Evolutionary conservation across 1,140 invertebrate genomes (phyloP), one percentile per base, ranked within the genome.

Genomic region (Asobara japonica): DNA sequence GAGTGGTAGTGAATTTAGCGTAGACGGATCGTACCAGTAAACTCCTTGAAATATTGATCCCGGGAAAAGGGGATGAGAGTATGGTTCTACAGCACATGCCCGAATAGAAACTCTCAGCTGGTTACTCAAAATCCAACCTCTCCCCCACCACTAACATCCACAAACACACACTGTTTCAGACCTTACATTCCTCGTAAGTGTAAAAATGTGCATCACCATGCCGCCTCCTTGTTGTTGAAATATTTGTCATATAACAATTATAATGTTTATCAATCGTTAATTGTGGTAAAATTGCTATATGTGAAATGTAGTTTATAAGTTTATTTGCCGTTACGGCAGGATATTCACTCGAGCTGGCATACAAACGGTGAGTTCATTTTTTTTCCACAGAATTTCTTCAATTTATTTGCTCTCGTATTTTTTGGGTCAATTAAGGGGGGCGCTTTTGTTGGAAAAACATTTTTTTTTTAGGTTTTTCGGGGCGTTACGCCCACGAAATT

Each of bases 301-400:
- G 48, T 76, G 78, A 83, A 76, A 84, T 84, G 82, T 84, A 84
- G 81, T 83, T 80, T 80, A 80, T 82, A 80, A 69, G 69, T 22
- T 36, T 13, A 77, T 75, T 76, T 80, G 79, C 82, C 82, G 73
- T 78, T 77, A 80, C 68, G 82, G 83, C 78, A 83, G 76, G 64
- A n/a, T 45, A 71, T 78, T 62, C 13, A 80, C 74, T 65, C 66
- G 72, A 74, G 79, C 66, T 72, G 78, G 76, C 70, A 74, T 41
- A 79, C 31, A 74, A 82, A 83, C 79, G 78, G 82, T 83, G 60
- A 78, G 75, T 73, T 33, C 29, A 16, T 33, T 11, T n/a, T 66
- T 16, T 62, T 16, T 31, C 27, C 18, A 56, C 30, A 31, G 4
- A 22, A 38, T 22, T 20, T 18, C 10, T 36, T 51, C 62, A 29